Percentiles rank a stretch among this genome's conserved stretches.
phyloP scores from a whole-genome alignment of 2,797 vertebrate species.

The Myotis planiceps region DNA sequence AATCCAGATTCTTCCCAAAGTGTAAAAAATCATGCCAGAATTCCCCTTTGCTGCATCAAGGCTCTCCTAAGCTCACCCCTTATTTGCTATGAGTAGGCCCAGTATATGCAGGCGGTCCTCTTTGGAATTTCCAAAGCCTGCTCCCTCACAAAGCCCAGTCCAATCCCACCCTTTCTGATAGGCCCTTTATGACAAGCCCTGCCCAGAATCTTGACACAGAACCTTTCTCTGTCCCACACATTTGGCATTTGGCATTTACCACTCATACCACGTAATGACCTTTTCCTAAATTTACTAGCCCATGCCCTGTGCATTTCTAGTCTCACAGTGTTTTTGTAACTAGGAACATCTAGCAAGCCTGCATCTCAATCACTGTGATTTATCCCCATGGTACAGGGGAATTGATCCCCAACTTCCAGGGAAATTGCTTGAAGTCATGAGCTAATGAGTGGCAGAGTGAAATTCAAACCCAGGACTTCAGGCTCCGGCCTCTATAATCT shows the following conservation, averaged over 20 bases:
- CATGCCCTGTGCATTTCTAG: not conserved
- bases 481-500: not conserved
- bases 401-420: not conserved
- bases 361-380: not conserved
- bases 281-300: conserved; percentile 29
- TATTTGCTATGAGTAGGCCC: not conserved
- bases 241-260: not conserved
- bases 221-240: not conserved
- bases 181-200: not conserved
- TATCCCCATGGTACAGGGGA: not conserved
- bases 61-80: not conserved
- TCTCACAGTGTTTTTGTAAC: not conserved
- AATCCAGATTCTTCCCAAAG: not conserved
- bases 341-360: not conserved
- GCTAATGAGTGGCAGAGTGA: not conserved
- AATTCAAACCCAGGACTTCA: not conserved
- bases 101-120: not conserved
- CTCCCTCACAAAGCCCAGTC: not conserved
- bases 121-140: not conserved
- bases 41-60: not conserved
- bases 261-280: not conserved
- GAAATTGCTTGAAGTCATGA: not conserved
- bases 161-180: not conserved
- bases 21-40: not conserved
- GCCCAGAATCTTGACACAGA: not conserved